phyloP scores from a whole-genome alignment of 2,113 vertebrate genomes.

The Laticauda colubrina region DNA sequence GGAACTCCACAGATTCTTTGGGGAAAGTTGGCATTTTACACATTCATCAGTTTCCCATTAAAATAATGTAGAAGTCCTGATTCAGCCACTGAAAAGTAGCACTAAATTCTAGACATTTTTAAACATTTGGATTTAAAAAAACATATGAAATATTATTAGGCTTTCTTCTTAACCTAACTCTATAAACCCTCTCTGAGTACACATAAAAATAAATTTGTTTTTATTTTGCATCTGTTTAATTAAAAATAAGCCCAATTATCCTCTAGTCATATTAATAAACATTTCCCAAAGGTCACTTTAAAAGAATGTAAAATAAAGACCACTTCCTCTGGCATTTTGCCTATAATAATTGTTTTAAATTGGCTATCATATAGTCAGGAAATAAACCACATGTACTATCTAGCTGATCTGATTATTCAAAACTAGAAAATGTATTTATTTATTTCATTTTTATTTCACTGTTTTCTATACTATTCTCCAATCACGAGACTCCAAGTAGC shows the following conservation, averaged over 20 bases:
- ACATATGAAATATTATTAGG: neutral
- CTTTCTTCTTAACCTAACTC: neutral
- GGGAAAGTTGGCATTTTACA: neutral
- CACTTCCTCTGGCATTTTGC: neutral
- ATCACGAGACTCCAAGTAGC: neutral
- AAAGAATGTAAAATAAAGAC: neutral
- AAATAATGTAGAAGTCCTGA: neutral
- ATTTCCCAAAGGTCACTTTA: neutral
- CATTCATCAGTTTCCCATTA: neutral
- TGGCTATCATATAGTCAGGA: neutral
- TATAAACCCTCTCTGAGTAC: neutral
- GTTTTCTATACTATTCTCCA: neutral
- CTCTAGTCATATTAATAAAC: neutral
- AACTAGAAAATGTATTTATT: neutral
- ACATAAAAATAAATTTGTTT: neutral
- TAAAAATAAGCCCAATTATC: neutral
- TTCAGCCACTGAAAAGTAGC: neutral
- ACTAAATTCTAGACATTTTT: neutral
- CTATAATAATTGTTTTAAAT: neutral
- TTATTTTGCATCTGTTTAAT: neutral
- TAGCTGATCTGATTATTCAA: neutral
- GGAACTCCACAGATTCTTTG: neutral
- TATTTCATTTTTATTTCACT: neutral
- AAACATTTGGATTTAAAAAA: neutral
- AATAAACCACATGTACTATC: neutral